Base-by-base conservation (phyloP, 2,888 invertebrate genomes). In the Griposia aprilina region DNA sequence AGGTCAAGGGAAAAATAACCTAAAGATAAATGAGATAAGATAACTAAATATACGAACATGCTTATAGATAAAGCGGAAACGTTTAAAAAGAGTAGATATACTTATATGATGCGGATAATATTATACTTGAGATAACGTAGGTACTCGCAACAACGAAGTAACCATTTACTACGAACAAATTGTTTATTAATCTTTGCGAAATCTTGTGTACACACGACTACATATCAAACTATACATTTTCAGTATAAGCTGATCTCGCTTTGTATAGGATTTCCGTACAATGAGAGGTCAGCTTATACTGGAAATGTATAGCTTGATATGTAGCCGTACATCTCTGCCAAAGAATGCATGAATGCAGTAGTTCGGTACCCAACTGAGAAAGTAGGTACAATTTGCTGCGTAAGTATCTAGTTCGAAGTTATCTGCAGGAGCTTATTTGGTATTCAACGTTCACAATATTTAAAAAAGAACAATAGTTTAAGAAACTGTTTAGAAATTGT, bases 1-100 rank as follows among this genome's bases (percentile, higher is more conserved):
- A 68, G 83, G 82, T 82, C 82, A 82, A 72, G 83, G 84, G 30
- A 60, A 74, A 67, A 74, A 68, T 48, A 63, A 66, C 50, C 62
- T 48, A 74, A 30, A 55, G 65, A 68, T 77, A 65, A 10, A 41
- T 59, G 30, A 52, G 78, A 76, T 86, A 76, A 76, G 76, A 81
- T 74, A 73, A 65, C 69, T 69, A 76, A 59, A 69, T 59, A 81
- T 55, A 81, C 52, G 65, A 52, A 69, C 63, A 69, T 52, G 59
- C 23, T 15, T 67, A 62, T n/a, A 74, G 74, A 80, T 82, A 83
- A 69, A 74, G 79, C 74, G 66, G 57, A 70, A 70, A 79, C 55
- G 71, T 63, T 60, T 66, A 63, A 48, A 76, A 79, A 68, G 48
- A 60, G 36, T 36, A 57, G 30, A 68, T 70, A 63, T 41, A 68